Base-by-base conservation (phyloP, 53 echinoderm and acorn worm genomes). In the Patiria pectinifera region DNA sequence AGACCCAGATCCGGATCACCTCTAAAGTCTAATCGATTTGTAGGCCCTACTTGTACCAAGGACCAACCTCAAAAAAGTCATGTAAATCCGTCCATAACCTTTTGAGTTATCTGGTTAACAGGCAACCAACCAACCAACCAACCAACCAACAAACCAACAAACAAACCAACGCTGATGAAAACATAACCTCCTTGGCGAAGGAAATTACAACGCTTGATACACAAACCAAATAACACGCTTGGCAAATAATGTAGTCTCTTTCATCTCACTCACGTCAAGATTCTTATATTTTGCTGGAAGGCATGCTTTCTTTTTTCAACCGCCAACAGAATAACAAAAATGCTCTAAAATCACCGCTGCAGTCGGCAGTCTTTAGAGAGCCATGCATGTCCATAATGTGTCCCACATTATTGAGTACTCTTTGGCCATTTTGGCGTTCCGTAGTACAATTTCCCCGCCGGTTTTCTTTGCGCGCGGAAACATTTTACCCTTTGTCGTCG, bases 241-340 rank as follows among this genome's bases (percentile, higher is more conserved):
- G 18, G 70, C 70, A 2, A 0, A 70, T 14, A 62, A 84, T 26
- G 63, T 44, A 62, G 23, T 58, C 84, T 58, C 25, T 13, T 62
- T 66, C 43, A 63, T 62, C 21, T 25, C 84, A 61, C 84, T 43
- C 15, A 84, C 53, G 48, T 62, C 84, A 24, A 84, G 7, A 35
- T 35, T 35, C 35, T 35, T 35, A 35, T 35, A 84, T 84, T 84
- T 84, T 49, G 84, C 84, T 84, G 62, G 62, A 84, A 84, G 84
- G 84, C 53, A 62, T 24, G 82, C 45, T 45, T 59, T 8, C 1
- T 2, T 0, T 59, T 48, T 11, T 10, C 62, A 4, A 23, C 35
- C 14, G 12, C 26, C 69, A 21, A 45, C 35, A 45, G 6, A 26
- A 7, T 44, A 7, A 14, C 2, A 61, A 21, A 85, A 85, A 45